A percentile compares a stretch with the other conserved stretches of the same genome.
phyloP scores from a whole-genome alignment of 2,888 invertebrate species.

The Adela reaumurella region DNA sequence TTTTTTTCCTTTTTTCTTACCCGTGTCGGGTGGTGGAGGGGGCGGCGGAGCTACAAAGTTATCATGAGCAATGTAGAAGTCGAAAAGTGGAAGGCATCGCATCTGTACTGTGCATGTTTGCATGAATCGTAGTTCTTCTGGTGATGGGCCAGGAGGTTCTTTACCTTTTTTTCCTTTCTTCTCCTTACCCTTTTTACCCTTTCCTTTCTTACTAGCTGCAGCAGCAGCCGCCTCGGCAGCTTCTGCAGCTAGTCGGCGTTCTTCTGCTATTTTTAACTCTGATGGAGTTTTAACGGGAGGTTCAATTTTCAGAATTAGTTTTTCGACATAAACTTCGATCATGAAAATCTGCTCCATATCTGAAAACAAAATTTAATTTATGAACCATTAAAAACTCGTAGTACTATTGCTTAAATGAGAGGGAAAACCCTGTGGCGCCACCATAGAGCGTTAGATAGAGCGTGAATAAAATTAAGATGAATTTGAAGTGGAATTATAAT shows the following conservation, averaged over 20 bases:
- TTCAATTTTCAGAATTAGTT: constrained; percentile 38
- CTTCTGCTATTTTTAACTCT: constrained; percentile 35
- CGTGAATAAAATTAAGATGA: too few relatives aligned
- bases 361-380: too few relatives aligned
- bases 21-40: constrained; percentile 26
- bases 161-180: constrained; percentile 17
- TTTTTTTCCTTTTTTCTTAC: constrained; percentile 18
- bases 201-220: constrained; percentile 14
- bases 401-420: too few relatives aligned
- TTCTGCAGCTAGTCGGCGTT: constrained; percentile 28
- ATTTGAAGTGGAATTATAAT: too few relatives aligned
- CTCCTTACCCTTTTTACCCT: constrained; percentile 12
- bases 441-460: too few relatives aligned
- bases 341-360: constrained; percentile 49
- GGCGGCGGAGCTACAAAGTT: constrained; percentile 44
- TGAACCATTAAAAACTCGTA: too few relatives aligned
- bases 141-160: constrained; percentile 37
- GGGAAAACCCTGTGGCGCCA: too few relatives aligned
- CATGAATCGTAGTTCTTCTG: constrained; percentile 47
- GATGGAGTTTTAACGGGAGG: constrained; percentile 44
- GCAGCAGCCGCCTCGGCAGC: constrained; percentile 24
- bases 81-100: constrained; percentile 40
- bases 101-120: constrained; percentile 45
- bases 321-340: constrained; percentile 45
- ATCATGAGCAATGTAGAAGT: constrained; percentile 46